These are phyloP conservation scores for Lordiphosa andalusiaca DNA, from an alignment of 2,888 invertebrate genomes.

Conservation along the genomic window DNA sequence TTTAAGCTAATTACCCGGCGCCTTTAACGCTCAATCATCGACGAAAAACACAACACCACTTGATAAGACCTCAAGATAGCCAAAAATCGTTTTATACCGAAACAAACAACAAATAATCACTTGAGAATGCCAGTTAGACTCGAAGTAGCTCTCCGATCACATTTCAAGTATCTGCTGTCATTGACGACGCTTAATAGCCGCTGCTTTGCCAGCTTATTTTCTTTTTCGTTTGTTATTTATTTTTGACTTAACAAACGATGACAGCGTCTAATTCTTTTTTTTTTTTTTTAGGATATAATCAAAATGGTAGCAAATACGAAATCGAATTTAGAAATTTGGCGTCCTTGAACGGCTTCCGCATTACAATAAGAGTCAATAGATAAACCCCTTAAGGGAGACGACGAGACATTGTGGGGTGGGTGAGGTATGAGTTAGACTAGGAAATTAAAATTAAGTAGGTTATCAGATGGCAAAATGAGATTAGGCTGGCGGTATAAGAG, in stretches of 20 bases:
- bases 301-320: conserved; percentile 10
- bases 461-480: no score
- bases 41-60: conserved; percentile 37
- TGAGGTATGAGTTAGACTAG: background rate
- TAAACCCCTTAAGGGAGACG: conserved; percentile 2
- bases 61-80: conserved; percentile 63
- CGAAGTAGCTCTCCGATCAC: conserved; percentile 26
- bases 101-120: conserved; percentile 52
- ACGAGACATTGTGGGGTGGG: no score
- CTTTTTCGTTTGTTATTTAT: conserved; percentile 8
- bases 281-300: conserved; percentile 5
- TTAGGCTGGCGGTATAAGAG: no score
- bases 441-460: no score
- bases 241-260: background rate
- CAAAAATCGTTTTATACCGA: conserved; percentile 45
- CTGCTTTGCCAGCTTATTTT: conserved; percentile 44
- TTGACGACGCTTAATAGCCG: conserved; percentile 57
- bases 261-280: background rate
- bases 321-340: conserved; percentile 22
- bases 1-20: conserved; percentile 52
- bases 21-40: conserved; percentile 23
- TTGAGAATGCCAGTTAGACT: conserved; percentile 58
- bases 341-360: conserved; percentile 29
- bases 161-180: conserved; percentile 43
- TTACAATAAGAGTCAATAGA: conserved; percentile 30